A percentile compares a stretch with the other conserved stretches of the same genome.
phyloP scores from a whole-genome alignment of 2,797 vertebrate genomes.

The Argya squamiceps region DNA sequence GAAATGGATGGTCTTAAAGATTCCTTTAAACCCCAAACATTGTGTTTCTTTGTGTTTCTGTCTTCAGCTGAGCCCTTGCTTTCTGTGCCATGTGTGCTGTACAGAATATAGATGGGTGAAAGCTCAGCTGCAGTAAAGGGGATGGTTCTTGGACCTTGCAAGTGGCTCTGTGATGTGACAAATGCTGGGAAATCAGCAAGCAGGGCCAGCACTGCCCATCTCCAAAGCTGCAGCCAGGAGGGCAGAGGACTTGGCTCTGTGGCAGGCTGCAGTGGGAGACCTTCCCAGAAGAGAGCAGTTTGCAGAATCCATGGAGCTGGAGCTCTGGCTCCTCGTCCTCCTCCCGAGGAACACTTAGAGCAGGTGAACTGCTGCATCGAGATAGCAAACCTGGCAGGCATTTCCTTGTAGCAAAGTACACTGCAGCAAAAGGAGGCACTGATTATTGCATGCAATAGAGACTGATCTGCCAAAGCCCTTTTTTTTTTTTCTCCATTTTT shows the following conservation, averaged over 20 bases:
- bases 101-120: neutral
- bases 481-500: neutral
- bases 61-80: neutral
- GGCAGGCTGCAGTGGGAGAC: rapidly evolving
- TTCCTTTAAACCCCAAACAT: neutral
- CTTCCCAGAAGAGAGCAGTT: neutral
- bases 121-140: neutral
- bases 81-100: rapidly evolving
- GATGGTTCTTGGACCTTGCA: neutral
- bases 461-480: neutral
- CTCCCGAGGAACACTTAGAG: neutral
- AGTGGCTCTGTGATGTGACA: neutral
- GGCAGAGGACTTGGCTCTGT: rapidly evolving
- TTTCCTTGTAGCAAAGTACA: constrained; percentile 16
- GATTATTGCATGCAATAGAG: neutral
- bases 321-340: neutral
- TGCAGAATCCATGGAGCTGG: rapidly evolving
- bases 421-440: neutral
- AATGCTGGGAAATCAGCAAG: neutral
- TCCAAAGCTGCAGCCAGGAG: neutral
- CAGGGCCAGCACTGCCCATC: rapidly evolving
- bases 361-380: neutral
- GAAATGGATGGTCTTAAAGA: neutral
- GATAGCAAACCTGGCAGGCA: neutral
- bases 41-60: neutral